A percentile compares a stretch with the other conserved stretches of the same genome.
phyloP scores from a whole-genome alignment of 2,888 invertebrate genomes.

The Pristionchus fissidentatus region DNA sequence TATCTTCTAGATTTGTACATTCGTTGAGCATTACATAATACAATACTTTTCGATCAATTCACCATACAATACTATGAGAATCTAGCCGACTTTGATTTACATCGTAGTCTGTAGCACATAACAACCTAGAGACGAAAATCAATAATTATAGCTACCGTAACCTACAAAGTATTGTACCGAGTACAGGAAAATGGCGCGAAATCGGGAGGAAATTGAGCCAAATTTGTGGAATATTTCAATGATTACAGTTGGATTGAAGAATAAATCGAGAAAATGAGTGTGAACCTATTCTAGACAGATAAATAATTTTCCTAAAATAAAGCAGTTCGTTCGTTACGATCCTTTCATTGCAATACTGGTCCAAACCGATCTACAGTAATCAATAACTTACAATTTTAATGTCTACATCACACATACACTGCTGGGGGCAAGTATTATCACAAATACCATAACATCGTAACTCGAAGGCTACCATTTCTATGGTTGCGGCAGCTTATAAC shows the following conservation, averaged over 20 bases:
- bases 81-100: not conserved
- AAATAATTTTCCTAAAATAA: too few relatives aligned
- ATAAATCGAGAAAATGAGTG: too few relatives aligned
- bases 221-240: not conserved
- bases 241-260: not conserved
- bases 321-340: too few relatives aligned
- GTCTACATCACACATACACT: too few relatives aligned
- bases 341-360: too few relatives aligned
- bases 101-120: conserved; percentile 1
- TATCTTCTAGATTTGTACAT: conserved; percentile 34
- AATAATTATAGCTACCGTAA: conserved; percentile 33
- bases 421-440: too few relatives aligned
- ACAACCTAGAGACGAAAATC: conserved; percentile 10
- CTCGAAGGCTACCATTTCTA: too few relatives aligned
- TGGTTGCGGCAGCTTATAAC: too few relatives aligned
- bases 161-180: conserved; percentile 14
- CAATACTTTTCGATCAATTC: not conserved
- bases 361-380: too few relatives aligned
- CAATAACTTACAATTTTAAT: too few relatives aligned
- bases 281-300: too few relatives aligned
- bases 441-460: too few relatives aligned
- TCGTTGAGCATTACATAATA: not conserved
- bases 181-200: not conserved
- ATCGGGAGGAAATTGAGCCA: not conserved
- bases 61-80: not conserved